Percentiles rank a stretch among this genome's conserved stretches.
These are phyloP conservation scores for Cryptocheilus praepositus DNA, from an alignment of 2,888 invertebrate species.

Conservation along the genomic window DNA sequence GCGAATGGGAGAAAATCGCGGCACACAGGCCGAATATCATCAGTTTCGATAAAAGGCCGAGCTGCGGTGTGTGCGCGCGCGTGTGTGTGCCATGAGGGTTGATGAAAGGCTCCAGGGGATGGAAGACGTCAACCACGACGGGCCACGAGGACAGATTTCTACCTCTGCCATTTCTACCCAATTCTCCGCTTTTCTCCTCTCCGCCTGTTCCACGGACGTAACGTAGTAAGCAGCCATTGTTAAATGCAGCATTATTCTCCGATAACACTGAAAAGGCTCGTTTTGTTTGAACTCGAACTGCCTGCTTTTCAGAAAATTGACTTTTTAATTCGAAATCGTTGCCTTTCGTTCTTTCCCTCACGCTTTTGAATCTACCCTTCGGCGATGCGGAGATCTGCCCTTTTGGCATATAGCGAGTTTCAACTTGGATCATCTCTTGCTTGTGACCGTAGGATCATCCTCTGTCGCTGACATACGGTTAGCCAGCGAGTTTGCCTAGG, in stretches of 20 bases:
- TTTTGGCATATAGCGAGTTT: too few relatives aligned
- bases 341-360: too few relatives aligned
- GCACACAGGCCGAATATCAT: slow-evolving; percentile 57
- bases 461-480: too few relatives aligned
- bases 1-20: slow-evolving; percentile 52
- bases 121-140: not conserved
- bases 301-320: not conserved
- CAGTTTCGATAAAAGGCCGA: slow-evolving; percentile 56
- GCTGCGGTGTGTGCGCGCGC: slow-evolving; percentile 31
- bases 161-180: slow-evolving; percentile 19
- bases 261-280: slow-evolving; percentile 62
- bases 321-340: too few relatives aligned
- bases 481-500: too few relatives aligned
- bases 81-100: slow-evolving; percentile 14
- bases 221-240: slow-evolving; percentile 64
- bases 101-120: slow-evolving; percentile 30
- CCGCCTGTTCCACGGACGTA: slow-evolving; percentile 31
- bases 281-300: slow-evolving; percentile 60
- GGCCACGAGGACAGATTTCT: not conserved
- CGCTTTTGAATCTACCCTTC: too few relatives aligned
- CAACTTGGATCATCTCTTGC: too few relatives aligned
- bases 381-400: too few relatives aligned
- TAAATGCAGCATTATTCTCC: slow-evolving; percentile 66
- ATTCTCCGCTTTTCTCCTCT: slow-evolving; percentile 2
- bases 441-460: too few relatives aligned